These are phyloP conservation scores for Megalurothrips usitatus DNA, from an alignment of 2,888 invertebrate genomes.

Conservation along the genomic window DNA sequence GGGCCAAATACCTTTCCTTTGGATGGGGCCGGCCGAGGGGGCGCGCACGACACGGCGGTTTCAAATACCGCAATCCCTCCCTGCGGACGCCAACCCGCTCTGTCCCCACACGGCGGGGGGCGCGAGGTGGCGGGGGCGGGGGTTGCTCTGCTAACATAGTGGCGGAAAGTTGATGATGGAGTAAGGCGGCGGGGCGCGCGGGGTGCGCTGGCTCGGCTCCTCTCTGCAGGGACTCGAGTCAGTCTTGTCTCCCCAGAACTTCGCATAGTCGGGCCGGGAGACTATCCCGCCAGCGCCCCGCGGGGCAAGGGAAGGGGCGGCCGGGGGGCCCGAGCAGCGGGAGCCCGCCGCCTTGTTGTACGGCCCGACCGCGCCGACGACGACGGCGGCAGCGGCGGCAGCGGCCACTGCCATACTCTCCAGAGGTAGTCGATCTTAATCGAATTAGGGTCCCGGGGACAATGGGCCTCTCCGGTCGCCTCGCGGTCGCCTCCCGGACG, in stretches of 20 bases:
- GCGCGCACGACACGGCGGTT: not conserved
- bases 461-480: not conserved
- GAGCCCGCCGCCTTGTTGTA: no score
- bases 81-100: not conserved
- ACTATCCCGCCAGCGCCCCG: not conserved
- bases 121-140: not conserved
- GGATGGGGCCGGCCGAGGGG: no score
- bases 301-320: not conserved
- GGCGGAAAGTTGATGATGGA: conserved; percentile 11
- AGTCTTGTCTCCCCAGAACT: conserved; percentile 24
- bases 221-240: conserved; percentile 6
- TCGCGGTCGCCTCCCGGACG: no score
- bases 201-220: not conserved
- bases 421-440: not conserved
- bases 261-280: not conserved
- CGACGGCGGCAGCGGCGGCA: no score
- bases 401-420: not conserved
- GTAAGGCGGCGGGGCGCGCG: not conserved
- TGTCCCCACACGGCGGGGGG: not conserved
- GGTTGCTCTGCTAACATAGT: not conserved
- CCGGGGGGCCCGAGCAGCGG: not conserved
- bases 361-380: no score
- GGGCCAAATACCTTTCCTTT: no score
- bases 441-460: not conserved
- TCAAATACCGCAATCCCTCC: not conserved